A percentile compares a stretch with the other conserved stretches of the same genome.
These are phyloP conservation scores for Nerophis lumbriciformis DNA, from an alignment of 2,113 vertebrate genomes.

Conservation along the genomic window DNA sequence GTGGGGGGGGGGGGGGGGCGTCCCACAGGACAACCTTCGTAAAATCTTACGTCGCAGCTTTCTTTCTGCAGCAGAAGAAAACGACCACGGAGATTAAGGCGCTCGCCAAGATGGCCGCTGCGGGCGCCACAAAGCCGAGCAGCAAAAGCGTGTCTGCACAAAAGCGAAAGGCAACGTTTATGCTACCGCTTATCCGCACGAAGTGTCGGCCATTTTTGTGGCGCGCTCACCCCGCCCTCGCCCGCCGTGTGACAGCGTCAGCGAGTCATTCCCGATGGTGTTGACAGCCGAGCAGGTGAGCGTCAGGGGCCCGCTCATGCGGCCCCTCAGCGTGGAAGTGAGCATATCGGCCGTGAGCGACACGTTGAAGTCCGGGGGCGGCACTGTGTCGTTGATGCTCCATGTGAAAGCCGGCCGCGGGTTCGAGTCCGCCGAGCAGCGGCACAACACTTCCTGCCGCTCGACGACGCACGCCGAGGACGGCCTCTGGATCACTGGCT, in stretches of 20 bases:
- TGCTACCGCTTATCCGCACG: neutral
- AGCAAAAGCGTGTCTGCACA: conserved; percentile 1
- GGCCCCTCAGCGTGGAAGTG: conserved; percentile 51
- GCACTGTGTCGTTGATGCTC: conserved; percentile 64
- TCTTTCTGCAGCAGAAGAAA: conserved; percentile 44
- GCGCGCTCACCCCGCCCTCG: conserved; percentile 25
- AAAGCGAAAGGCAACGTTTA: conserved; percentile 6
- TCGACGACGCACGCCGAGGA: conserved; percentile 60
- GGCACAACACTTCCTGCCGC: conserved; percentile 46
- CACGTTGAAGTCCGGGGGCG: conserved; percentile 52
- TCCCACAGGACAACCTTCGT: no score
- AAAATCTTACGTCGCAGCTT: conserved; percentile 41
- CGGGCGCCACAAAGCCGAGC: conserved; percentile 50
- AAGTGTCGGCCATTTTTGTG: no score
- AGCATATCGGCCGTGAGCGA: conserved; percentile 35
- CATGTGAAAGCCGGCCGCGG: conserved; percentile 69
- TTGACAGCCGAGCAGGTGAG: conserved; percentile 68
- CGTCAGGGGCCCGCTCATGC: conserved; percentile 32
- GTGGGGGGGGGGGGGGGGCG: no score
- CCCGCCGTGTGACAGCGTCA: conserved; percentile 45
- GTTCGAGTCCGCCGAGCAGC: conserved; percentile 68
- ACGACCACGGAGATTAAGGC: conserved; percentile 34
- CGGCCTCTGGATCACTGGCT: conserved; percentile 51
- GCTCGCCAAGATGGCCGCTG: conserved; percentile 33
- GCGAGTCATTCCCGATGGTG: conserved; percentile 65